Evolutionary conservation across 2,888 invertebrate species (phyloP).

Genomic region (Catonia carolina): DNA sequence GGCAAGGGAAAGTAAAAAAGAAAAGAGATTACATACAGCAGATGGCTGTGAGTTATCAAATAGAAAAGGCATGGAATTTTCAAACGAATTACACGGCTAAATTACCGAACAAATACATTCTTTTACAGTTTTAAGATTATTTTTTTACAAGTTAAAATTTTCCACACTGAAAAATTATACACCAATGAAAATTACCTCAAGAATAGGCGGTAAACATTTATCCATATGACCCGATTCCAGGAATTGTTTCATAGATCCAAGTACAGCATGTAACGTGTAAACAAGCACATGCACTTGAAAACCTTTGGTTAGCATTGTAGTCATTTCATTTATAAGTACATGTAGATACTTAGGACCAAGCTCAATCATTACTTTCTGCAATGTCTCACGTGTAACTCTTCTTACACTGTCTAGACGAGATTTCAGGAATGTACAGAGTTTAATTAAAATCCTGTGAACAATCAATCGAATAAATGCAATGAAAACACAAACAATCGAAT

Average conservation of each 20-base stretch:
- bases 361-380: constrained; percentile 81
- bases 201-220: constrained; percentile 63
- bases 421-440: constrained; percentile 83
- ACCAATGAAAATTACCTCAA: constrained; percentile 58
- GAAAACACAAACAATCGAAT: not conserved
- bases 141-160: too few species aligned
- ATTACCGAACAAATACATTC: too few species aligned
- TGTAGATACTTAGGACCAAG: constrained; percentile 77
- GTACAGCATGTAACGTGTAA: constrained; percentile 77
- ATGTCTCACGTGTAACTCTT: constrained; percentile 76
- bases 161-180: too few species aligned
- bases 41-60: too few species aligned
- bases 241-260: constrained; percentile 62
- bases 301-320: constrained; percentile 72
- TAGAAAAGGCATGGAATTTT: too few species aligned
- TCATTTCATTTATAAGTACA: constrained; percentile 71
- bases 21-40: too few species aligned
- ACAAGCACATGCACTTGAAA: constrained; percentile 92
- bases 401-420: constrained; percentile 83
- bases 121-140: too few species aligned
- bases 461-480: too few species aligned
- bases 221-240: constrained; percentile 75
- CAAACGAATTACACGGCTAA: too few species aligned
- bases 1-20: too few species aligned
- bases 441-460: constrained; percentile 67